These are phyloP conservation scores for Myotis pilosus DNA, from an alignment of 2,797 vertebrate genomes.

Conservation along the genomic window DNA sequence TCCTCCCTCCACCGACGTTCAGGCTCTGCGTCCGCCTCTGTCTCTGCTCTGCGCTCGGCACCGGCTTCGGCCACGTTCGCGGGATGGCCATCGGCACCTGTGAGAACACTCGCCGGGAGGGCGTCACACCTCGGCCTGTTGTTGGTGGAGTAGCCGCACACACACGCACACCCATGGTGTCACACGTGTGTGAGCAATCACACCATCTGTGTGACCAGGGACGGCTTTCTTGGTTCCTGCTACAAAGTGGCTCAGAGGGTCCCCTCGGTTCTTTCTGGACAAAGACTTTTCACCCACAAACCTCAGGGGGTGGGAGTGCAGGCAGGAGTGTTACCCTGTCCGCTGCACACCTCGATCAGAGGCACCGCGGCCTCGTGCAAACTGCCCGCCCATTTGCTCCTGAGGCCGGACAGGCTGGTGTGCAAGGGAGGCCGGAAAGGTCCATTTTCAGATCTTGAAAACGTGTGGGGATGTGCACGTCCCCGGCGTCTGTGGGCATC, in stretches of 20 bases:
- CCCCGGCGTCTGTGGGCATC: rapidly evolving
- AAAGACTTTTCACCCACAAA: background rate
- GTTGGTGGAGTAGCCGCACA: rapidly evolving
- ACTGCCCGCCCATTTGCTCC: background rate
- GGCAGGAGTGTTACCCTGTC: background rate
- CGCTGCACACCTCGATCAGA: rapidly evolving
- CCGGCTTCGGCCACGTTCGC: rapidly evolving
- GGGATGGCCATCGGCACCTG: background rate
- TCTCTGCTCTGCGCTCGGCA: background rate
- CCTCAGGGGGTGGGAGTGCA: background rate
- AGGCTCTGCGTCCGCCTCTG: rapidly evolving
- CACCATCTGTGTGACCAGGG: background rate
- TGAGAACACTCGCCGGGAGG: too few species aligned
- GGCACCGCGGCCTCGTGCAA: background rate
- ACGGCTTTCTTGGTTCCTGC: background rate
- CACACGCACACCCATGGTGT: rapidly evolving
- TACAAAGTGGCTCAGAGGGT: background rate
- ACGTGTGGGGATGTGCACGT: rapidly evolving
- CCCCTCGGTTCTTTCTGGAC: background rate
- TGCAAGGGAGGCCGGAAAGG: background rate
- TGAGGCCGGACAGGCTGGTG: background rate
- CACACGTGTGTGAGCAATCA: background rate
- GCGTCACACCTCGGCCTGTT: background rate
- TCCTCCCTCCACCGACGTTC: background rate
- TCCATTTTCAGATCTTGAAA: background rate